phyloP scores from a whole-genome alignment of 2,888 invertebrate genomes.

The Noctua janthe region DNA sequence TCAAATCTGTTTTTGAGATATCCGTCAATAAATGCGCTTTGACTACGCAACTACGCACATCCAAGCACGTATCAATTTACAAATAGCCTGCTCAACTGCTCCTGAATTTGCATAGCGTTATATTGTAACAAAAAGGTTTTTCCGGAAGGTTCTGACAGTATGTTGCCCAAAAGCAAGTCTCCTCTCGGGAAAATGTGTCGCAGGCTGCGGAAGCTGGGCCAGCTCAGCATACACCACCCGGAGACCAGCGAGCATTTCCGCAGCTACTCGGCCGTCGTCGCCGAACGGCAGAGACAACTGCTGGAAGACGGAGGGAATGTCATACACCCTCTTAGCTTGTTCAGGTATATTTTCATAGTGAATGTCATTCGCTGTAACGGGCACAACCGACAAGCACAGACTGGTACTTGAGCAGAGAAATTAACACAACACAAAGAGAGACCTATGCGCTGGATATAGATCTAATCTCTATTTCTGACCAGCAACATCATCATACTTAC shows the following conservation, averaged over 20 bases:
- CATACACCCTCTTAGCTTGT: conserved; percentile 79
- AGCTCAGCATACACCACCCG: conserved; percentile 76
- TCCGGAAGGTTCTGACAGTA: conserved; percentile 73
- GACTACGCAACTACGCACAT: not conserved
- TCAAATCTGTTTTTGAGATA: not conserved
- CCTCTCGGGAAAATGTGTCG: conserved; percentile 46
- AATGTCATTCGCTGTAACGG: not conserved
- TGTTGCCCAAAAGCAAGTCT: conserved; percentile 66
- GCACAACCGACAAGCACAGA: not conserved
- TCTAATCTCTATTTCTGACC: not conserved
- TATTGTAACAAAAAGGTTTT: conserved; percentile 2
- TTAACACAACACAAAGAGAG: not conserved
- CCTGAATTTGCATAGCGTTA: not conserved
- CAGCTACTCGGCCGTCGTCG: conserved; percentile 77
- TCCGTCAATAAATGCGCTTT: not conserved
- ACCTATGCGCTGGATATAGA: not conserved
- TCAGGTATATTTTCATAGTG: conserved; percentile 71
- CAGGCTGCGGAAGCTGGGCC: conserved; percentile 66
- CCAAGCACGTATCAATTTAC: not conserved
- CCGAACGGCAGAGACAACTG: conserved; percentile 75
- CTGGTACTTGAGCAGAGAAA: not conserved
- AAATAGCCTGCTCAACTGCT: not conserved
- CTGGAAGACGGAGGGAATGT: conserved; percentile 68
- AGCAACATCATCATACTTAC: not conserved
- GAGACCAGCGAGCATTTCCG: conserved; percentile 71